phyloP scores from a whole-genome alignment of 2,888 invertebrate genomes.

The Apamea monoglypha region DNA sequence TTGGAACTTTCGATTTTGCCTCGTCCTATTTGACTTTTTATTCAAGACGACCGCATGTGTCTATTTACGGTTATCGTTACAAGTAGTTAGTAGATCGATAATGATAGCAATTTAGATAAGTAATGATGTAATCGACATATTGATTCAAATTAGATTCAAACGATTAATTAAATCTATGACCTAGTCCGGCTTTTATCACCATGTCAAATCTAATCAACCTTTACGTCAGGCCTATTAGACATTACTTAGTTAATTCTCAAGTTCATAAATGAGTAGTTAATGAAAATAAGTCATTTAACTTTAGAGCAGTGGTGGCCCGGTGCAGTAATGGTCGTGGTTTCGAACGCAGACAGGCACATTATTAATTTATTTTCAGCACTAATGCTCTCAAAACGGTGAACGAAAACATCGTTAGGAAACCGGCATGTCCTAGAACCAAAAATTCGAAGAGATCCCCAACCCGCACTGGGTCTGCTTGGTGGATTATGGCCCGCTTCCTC shows the following conservation, averaged over 20 bases:
- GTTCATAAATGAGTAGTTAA: background rate
- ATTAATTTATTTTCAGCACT: background rate
- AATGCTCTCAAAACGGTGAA: background rate
- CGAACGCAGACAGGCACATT: background rate
- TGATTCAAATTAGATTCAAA: constrained; percentile 31
- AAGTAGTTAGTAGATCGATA: constrained; percentile 36
- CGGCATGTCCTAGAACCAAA: background rate
- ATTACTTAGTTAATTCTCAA: background rate
- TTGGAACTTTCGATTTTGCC: constrained; percentile 6
- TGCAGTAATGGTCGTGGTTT: background rate
- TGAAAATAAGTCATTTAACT: background rate
- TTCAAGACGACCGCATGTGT: background rate
- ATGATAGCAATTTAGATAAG: constrained; percentile 11
- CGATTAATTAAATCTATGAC: constrained; percentile 29
- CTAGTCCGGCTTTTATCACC: constrained; percentile 23
- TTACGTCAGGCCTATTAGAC: background rate
- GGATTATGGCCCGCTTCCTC: background rate
- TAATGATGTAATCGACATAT: constrained; percentile 42
- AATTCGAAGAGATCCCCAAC: background rate
- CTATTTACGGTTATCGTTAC: constrained; percentile 24
- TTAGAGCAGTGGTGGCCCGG: background rate
- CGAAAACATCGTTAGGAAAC: background rate
- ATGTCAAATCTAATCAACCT: constrained; percentile 25
- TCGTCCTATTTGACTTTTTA: background rate
- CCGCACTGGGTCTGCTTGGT: background rate